phyloP scores from a whole-genome alignment of 2,888 invertebrate species.

The Peribatodes rhomboidaria region DNA sequence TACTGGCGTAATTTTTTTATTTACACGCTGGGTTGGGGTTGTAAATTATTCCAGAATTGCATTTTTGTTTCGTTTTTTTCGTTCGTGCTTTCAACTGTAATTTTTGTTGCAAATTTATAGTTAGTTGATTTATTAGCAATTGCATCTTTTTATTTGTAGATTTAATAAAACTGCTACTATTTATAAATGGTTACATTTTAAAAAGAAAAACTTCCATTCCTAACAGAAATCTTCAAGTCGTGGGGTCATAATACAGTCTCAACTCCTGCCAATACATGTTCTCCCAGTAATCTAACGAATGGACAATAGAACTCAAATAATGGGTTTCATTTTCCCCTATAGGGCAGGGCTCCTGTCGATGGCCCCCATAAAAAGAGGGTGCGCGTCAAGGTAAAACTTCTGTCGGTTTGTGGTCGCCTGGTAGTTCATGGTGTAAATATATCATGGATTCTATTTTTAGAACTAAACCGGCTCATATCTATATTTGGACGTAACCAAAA shows the following conservation, averaged over 20 bases:
- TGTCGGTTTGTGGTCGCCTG: constrained; percentile 35
- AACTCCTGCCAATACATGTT: constrained; percentile 25
- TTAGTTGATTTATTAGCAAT: too few species aligned
- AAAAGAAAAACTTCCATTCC: neutral
- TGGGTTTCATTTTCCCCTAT: constrained; percentile 31
- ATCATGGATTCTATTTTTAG: constrained; percentile 36
- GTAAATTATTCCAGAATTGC: constrained; percentile 18
- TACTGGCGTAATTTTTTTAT: constrained; percentile 29
- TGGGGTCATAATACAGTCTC: neutral
- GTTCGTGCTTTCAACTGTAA: neutral
- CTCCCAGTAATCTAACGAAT: constrained; percentile 39
- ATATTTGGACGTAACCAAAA: neutral
- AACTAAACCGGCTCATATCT: neutral
- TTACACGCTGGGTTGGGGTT: constrained; percentile 22
- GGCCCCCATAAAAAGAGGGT: constrained; percentile 24
- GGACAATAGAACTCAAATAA: constrained; percentile 42
- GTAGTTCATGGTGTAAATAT: constrained; percentile 44
- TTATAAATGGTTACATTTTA: neutral
- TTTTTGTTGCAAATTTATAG: neutral
- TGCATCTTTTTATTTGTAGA: neutral
- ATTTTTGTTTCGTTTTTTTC: constrained; percentile 20
- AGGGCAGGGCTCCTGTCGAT: constrained; percentile 8
- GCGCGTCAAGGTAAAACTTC: constrained; percentile 19
- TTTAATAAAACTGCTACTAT: neutral
- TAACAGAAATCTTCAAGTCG: neutral